These are phyloP conservation scores for Pheosia tremula DNA, from an alignment of 2,888 invertebrate genomes.

Conservation along the genomic window DNA sequence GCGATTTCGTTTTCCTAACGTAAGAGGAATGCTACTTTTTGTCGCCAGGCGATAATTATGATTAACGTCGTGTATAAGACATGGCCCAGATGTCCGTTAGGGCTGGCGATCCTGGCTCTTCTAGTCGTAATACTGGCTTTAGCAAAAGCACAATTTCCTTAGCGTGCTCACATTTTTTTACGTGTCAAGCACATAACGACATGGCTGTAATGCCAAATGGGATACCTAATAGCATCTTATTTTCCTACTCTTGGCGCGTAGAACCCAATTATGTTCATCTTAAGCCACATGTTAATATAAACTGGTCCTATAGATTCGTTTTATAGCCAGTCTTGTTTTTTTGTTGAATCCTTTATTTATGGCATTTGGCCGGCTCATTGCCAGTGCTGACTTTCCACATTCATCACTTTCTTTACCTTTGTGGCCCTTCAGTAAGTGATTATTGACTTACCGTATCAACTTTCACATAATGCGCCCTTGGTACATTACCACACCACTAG, in stretches of 20 bases:
- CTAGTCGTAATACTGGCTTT: too few relatives aligned
- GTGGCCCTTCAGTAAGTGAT: not conserved
- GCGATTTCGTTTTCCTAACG: slow-evolving; percentile 58
- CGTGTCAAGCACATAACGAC: too few relatives aligned
- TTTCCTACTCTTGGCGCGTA: too few relatives aligned
- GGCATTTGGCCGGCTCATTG: not conserved
- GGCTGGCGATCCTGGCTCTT: slow-evolving; percentile 11
- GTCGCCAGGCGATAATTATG: slow-evolving; percentile 50
- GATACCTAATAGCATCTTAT: too few relatives aligned
- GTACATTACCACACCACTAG: not conserved
- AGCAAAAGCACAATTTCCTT: too few relatives aligned
- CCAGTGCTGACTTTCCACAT: not conserved
- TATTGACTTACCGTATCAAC: not conserved
- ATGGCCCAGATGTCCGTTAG: slow-evolving; percentile 46
- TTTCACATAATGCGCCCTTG: not conserved
- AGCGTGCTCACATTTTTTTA: too few relatives aligned
- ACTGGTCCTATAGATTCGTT: too few relatives aligned
- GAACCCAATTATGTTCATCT: too few relatives aligned
- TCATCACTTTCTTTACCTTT: not conserved
- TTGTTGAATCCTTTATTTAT: too few relatives aligned
- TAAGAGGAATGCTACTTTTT: slow-evolving; percentile 69
- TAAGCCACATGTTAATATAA: too few relatives aligned
- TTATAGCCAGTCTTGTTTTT: too few relatives aligned
- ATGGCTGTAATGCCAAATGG: too few relatives aligned
- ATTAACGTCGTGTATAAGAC: slow-evolving; percentile 49